Percentiles rank a stretch among this genome's conserved stretches.
phyloP scores from a whole-genome alignment of 2,113 vertebrate genomes.

The Tricholaema leucomelas region DNA sequence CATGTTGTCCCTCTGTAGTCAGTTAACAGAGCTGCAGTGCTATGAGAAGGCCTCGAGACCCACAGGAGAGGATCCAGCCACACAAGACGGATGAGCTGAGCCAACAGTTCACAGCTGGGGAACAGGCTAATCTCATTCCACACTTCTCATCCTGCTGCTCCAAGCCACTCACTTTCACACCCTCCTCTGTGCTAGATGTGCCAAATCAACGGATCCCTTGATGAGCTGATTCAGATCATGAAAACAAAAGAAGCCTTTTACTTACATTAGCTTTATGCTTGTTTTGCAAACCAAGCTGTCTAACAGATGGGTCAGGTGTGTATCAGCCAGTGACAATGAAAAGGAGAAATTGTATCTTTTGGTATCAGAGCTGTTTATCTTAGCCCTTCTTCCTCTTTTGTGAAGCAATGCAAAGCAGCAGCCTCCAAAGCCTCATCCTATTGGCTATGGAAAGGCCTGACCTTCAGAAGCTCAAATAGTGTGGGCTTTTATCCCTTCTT shows the following conservation, averaged over 20 bases:
- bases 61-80: background rate
- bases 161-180: background rate
- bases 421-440: background rate
- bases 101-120: background rate
- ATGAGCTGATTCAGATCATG: background rate
- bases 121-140: background rate
- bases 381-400: background rate
- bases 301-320: background rate
- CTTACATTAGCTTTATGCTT: background rate
- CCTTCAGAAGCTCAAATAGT: background rate
- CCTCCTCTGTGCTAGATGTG: background rate
- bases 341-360: background rate
- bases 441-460: background rate
- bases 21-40: background rate
- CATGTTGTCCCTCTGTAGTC: background rate
- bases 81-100: background rate
- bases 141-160: background rate
- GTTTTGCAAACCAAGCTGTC: slow-evolving; percentile 34
- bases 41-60: background rate
- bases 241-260: slow-evolving; percentile 34
- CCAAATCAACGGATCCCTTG: background rate
- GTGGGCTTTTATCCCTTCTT: background rate
- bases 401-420: background rate
- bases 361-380: background rate
- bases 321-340: background rate